phyloP scores from a whole-genome alignment of 2,797 vertebrate genomes.

The Garrulus glandarius region DNA sequence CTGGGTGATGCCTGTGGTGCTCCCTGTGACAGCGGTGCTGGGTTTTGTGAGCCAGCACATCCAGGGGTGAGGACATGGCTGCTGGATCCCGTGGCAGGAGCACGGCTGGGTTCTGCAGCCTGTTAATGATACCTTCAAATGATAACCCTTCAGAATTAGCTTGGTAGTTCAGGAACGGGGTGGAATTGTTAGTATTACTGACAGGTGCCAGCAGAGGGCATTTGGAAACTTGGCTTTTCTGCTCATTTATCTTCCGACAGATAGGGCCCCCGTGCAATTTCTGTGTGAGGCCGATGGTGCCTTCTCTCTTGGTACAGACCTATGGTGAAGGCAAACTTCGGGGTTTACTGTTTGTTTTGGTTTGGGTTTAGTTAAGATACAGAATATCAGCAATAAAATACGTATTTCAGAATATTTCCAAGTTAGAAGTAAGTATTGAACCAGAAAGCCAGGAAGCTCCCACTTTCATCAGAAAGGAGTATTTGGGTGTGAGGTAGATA shows the following conservation, averaged over 20 bases:
- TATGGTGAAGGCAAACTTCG: background rate
- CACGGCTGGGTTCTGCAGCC: background rate
- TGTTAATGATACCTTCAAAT: rapidly evolving
- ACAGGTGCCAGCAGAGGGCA: constrained; percentile 45
- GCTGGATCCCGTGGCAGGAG: background rate
- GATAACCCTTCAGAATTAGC: background rate
- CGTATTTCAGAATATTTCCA: background rate
- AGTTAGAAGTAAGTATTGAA: background rate
- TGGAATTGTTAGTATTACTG: background rate
- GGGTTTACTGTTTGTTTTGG: background rate
- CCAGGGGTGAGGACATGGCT: background rate
- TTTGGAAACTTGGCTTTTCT: constrained; percentile 37
- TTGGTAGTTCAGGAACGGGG: background rate
- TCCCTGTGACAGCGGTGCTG: background rate
- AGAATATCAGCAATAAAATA: background rate
- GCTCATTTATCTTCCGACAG: background rate
- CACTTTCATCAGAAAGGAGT: background rate
- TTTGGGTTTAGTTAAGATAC: background rate
- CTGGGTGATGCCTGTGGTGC: background rate
- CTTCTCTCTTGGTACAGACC: background rate
- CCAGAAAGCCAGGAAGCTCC: background rate
- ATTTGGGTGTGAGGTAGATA: background rate
- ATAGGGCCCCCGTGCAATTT: background rate
- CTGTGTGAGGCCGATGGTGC: background rate
- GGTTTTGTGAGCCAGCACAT: rapidly evolving